Evolutionary conservation across 2,888 invertebrate species (phyloP).

Genomic region (Anthrax anthrax): DNA sequence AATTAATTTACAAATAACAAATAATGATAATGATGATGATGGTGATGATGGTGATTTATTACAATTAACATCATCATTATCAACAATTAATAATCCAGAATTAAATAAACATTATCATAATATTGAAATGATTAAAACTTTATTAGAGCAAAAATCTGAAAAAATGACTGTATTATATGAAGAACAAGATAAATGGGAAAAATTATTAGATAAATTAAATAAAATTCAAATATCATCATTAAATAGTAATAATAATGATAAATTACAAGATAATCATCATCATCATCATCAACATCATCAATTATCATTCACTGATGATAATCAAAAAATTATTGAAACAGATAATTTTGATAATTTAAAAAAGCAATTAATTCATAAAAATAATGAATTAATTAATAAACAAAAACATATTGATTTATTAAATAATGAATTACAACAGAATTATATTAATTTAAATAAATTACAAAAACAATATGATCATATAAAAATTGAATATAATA

Average conservation of each 20-base stretch:
- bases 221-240: conserved; percentile 11
- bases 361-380: background rate
- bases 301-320: background rate
- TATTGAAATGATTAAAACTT: conserved; percentile 18
- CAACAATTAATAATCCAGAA: background rate
- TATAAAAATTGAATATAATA: too few species aligned
- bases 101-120: conserved; percentile 1
- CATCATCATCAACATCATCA: background rate
- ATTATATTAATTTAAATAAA: background rate
- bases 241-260: background rate
- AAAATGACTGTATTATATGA: conserved; percentile 21
- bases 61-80: too few species aligned
- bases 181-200: conserved; percentile 24
- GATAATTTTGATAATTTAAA: background rate
- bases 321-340: background rate
- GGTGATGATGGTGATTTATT: too few species aligned
- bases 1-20: background rate
- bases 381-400: background rate
- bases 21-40: background rate
- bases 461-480: too few species aligned
- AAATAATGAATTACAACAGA: background rate
- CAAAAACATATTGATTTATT: background rate
- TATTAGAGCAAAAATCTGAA: conserved; percentile 21
- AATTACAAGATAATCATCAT: background rate
- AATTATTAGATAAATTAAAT: conserved; percentile 19